Conservation (phyloP, 2,113 vertebrate genomes). For the Stercorarius parasiticus region DNA sequence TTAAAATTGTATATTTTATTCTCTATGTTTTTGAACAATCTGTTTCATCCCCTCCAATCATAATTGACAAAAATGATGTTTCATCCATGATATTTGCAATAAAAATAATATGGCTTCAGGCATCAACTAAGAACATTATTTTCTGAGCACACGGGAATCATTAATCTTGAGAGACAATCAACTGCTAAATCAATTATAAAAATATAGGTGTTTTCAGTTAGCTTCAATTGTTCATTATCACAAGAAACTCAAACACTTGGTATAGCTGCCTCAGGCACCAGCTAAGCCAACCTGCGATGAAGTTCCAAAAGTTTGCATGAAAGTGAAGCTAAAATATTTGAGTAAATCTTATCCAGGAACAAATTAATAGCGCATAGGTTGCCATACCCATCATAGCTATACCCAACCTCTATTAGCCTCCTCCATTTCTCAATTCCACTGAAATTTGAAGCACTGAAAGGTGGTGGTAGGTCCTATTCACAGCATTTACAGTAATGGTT, state of each 20-base stretch:
- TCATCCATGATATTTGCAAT: slow-evolving; percentile 11
- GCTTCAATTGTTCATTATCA: slow-evolving; percentile 6
- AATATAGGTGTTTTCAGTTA: background rate
- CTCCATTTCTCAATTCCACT: background rate
- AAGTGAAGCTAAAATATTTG: background rate
- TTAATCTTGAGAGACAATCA: slow-evolving; percentile 44
- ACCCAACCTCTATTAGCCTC: background rate
- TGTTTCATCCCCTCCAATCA: background rate
- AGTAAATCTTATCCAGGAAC: background rate
- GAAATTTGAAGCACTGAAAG: background rate
- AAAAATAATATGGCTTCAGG: slow-evolving; percentile 9
- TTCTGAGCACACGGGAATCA: background rate
- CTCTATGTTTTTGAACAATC: background rate
- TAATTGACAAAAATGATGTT: background rate
- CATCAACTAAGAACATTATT: background rate
- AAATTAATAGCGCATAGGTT: background rate
- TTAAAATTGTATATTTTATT: background rate
- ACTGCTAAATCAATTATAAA: slow-evolving; percentile 31
- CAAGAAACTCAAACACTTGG: background rate
- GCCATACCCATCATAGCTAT: background rate
- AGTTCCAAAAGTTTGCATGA: background rate
- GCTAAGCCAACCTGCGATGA: background rate
- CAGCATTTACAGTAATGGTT: background rate
- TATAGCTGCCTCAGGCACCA: background rate
- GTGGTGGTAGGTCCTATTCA: background rate